Evolutionary conservation across 2,797 vertebrate genomes (phyloP), one percentile per base, ranked within the genome.

Genomic region (Hippocampus kuda): DNA sequence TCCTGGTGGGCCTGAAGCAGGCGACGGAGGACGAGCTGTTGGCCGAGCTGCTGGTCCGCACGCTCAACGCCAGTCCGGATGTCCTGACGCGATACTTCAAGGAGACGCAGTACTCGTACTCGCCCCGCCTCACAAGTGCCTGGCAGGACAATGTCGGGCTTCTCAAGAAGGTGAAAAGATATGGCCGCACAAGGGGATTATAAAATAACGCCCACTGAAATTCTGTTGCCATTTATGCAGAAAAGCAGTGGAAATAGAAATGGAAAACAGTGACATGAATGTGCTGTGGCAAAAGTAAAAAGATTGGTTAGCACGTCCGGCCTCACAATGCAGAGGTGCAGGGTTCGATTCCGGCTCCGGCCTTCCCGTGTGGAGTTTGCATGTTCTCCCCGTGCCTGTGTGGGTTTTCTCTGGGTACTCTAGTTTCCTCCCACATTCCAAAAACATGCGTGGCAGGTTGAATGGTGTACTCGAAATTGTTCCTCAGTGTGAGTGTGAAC

Each of bases 61-160:
- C 94, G 76, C 88, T 99, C 24, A 92, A 92, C 80, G 85, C 87
- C 16, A 94, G 93, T 68, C 97, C 97, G 0, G 97, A 99, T 82
- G 76, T 98, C 61, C 78, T 99, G 78, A 87, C 85, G 57, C 89
- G 94, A 65, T 99, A 94, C 82, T 95, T 99, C 70, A 94, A 93
- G 81, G 97, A 99, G 81, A 94, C 88, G 0, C 91, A 80, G 0
- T 92, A 93, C 77, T 95, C 94, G 16, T 98, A 95, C 79, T 83
- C 89, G 24, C 97, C 96, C 0, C 91, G 96, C 22, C 68, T 79
- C 27, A 94, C 91, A 77, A 91, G 91, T 67, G 79, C 92, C 2
- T 99, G 96, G 95, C 85, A 93, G 72, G 93, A 94, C 74, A 98
- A 94, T 30, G 81, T 99, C 68, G 90, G 79, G 59, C 85, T 99